These are phyloP conservation scores for Rhodophaea formosa DNA, from an alignment of 2,888 invertebrate species.

Conservation along the genomic window DNA sequence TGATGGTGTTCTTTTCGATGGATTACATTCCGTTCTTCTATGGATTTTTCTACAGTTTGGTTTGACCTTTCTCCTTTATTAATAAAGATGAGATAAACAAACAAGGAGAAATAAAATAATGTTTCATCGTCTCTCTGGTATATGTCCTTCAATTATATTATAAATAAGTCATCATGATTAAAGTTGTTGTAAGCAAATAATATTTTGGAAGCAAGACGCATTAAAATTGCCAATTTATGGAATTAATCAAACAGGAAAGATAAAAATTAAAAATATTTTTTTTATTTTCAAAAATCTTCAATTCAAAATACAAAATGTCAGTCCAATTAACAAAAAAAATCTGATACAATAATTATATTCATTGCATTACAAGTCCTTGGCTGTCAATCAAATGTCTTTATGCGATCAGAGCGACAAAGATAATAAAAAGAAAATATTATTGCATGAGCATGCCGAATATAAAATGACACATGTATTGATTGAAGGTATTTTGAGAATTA, in stretches of 20 bases:
- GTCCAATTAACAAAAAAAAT: slow-evolving; percentile 24
- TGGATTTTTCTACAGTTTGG: too few species aligned
- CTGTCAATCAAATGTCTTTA: slow-evolving; percentile 17
- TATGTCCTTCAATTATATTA: too few species aligned
- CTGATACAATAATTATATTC: slow-evolving; percentile 14
- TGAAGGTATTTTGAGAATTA: not conserved
- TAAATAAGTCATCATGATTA: too few species aligned
- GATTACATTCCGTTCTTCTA: too few species aligned
- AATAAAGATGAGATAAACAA: too few species aligned
- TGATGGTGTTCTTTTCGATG: too few species aligned
- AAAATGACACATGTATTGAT: not conserved
- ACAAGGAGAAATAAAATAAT: too few species aligned
- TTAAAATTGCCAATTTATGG: not conserved
- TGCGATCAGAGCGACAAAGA: slow-evolving; percentile 26
- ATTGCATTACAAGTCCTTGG: slow-evolving; percentile 11
- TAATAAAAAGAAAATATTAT: slow-evolving; percentile 32
- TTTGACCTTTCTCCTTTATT: too few species aligned
- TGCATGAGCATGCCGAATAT: slow-evolving; percentile 36
- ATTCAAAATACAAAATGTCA: slow-evolving; percentile 5
- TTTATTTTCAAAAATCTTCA: slow-evolving; percentile 20
- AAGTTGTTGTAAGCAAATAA: too few species aligned
- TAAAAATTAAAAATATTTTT: not conserved
- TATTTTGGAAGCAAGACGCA: too few species aligned
- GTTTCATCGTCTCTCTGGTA: too few species aligned
- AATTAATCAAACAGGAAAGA: not conserved